Evolutionary conservation across 1,140 invertebrate genomes (phyloP).

Genomic region (Drosophila lowei): DNA sequence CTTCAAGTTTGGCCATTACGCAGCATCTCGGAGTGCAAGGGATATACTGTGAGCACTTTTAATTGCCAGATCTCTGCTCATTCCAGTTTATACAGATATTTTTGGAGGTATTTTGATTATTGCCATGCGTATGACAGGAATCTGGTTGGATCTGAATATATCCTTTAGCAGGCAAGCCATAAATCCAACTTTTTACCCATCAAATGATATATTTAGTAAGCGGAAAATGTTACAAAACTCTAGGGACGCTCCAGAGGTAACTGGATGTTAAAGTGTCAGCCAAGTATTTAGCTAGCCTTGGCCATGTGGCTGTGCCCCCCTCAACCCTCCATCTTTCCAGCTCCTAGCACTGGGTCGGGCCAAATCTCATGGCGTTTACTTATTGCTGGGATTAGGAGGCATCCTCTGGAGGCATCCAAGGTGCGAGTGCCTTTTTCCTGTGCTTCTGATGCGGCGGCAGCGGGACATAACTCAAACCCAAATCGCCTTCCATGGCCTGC

Average conservation of each 20-base stretch:
- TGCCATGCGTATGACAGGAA: too few species aligned
- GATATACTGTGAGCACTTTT: constrained; percentile 11
- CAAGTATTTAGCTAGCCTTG: constrained; percentile 58
- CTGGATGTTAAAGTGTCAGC: constrained; percentile 47
- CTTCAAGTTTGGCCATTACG: too few species aligned
- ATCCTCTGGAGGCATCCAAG: background rate
- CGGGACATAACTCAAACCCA: constrained; percentile 56
- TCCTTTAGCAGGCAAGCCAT: constrained; percentile 16
- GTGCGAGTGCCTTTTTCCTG: constrained; percentile 34
- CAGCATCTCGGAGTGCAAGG: too few species aligned
- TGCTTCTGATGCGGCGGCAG: constrained; percentile 21
- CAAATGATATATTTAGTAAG: constrained; percentile 37
- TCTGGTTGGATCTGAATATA: constrained; percentile 8
- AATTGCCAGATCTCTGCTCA: constrained; percentile 11
- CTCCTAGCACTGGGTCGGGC: constrained; percentile 24
- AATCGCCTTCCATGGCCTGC: constrained; percentile 57
- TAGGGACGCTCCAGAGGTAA: constrained; percentile 6
- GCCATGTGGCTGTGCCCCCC: constrained; percentile 7
- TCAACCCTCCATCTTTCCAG: too few species aligned
- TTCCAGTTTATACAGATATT: too few species aligned
- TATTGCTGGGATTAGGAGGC: constrained; percentile 51
- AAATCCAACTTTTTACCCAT: constrained; percentile 36
- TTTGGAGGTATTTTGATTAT: constrained; percentile 40
- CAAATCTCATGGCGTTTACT: constrained; percentile 58
- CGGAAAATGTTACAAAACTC: too few species aligned